These are phyloP conservation scores for Astur gentilis DNA, from an alignment of 2,113 vertebrate species.

Conservation along the genomic window DNA sequence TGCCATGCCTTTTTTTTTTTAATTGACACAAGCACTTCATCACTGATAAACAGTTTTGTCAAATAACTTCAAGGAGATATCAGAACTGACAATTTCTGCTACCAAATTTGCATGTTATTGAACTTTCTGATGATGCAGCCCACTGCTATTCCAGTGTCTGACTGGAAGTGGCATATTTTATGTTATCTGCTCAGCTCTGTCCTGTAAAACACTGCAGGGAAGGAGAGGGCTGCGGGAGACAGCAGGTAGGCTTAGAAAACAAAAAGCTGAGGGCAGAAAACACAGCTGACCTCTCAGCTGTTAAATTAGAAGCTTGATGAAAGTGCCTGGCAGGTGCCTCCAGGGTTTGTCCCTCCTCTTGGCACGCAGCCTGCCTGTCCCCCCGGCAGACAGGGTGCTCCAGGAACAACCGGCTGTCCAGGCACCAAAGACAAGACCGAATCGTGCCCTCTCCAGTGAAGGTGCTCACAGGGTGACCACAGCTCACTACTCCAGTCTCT, in stretches of 20 bases:
- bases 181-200: neutral
- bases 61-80: neutral
- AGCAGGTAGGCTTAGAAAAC: neutral
- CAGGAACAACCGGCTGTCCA: neutral
- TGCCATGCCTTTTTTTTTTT: neutral
- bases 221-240: accelerated
- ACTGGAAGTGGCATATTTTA: neutral
- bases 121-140: neutral
- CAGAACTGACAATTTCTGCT: neutral
- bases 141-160: neutral
- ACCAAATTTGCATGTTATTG: neutral
- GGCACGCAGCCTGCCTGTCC: neutral
- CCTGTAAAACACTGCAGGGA: neutral
- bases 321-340: neutral
- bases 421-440: neutral
- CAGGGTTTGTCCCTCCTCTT: neutral
- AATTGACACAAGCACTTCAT: neutral
- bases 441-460: neutral
- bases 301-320: neutral
- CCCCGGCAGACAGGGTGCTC: neutral
- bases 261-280: neutral
- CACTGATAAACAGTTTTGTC: neutral
- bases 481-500: neutral
- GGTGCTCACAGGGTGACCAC: neutral
- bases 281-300: neutral